Base-by-base conservation (phyloP, 2,797 vertebrate genomes). In the Mionectes olivaceus region DNA sequence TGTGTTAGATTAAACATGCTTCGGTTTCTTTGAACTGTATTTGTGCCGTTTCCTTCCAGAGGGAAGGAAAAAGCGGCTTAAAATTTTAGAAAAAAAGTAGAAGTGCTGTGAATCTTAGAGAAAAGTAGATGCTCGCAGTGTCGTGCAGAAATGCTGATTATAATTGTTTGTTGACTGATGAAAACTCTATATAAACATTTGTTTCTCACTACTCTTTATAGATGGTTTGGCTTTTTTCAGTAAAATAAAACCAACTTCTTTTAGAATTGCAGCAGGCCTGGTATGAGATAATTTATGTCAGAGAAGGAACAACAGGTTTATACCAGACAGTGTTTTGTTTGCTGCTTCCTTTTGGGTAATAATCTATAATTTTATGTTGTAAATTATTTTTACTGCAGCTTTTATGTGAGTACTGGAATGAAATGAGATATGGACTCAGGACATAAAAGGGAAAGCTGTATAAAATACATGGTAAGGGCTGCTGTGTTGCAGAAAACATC, bases 1-100 rank as follows among this genome's bases (percentile, higher is more conserved):
- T 82, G 57, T 57, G 43, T 70, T 96, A 95, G 95, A 91, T 75
- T 71, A 77, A 77, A 49, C 22, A 3, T 75, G 89, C 89, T 95
- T 53, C 28, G 3, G 15, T 25, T 69, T 91, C 57, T 81, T 89
- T 85, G 61, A 83, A 84, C 68, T 74, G 32, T 50, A 1, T 59
- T 50, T 35, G 2, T 80, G 81, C 41, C 63, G 1, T 78, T 84
- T 91, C 76, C 64, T 92, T 93, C 79, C 35, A 35, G 83, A 44
- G 11, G 44, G 78, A 91, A 94, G 85, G 71, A 70, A 79, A 91
- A 88, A 79, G 44, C 53, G 17, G 52, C 53, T 4, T 85, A 47
- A 39, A 68, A 28, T 33, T 44, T 55, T 92, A 78, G 71, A 61
- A 37, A 75, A 57, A 27, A 71, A 73, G 44, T 83, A 87, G 83